Conservation (phyloP, 2,888 invertebrate genomes). For the Polydrusus tereticollis region DNA sequence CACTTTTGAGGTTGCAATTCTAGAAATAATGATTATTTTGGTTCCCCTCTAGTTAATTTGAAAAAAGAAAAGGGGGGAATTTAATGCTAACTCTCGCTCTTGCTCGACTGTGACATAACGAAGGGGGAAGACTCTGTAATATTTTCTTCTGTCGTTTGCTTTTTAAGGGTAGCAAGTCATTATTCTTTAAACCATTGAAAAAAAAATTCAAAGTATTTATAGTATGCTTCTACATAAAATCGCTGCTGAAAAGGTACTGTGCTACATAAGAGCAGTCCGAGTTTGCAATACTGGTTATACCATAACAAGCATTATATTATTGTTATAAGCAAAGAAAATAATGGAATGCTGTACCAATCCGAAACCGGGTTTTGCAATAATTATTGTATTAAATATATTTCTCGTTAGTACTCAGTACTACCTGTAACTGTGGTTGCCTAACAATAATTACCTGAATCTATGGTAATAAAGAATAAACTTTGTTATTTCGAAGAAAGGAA, state of each 20-base stretch:
- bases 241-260: too few relatives aligned
- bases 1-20: conserved; percentile 39
- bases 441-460: too few relatives aligned
- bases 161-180: background rate
- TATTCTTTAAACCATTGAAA: too few relatives aligned
- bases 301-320: too few relatives aligned
- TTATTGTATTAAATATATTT: background rate
- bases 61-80: conserved; percentile 43
- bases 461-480: background rate
- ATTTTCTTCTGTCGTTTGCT: background rate
- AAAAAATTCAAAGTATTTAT: too few relatives aligned
- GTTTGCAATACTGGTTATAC: too few relatives aligned
- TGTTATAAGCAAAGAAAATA: conserved; percentile 1
- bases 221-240: too few relatives aligned
- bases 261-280: too few relatives aligned
- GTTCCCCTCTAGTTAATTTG: conserved; percentile 49
- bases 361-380: background rate
- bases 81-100: conserved; percentile 41
- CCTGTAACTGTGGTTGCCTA: background rate
- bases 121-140: conserved; percentile 15
- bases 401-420: background rate
- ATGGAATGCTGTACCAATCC: background rate
- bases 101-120: conserved; percentile 40
- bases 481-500: background rate
- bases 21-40: conserved; percentile 44